phyloP scores from a whole-genome alignment of 2,113 vertebrate genomes.

The Marmota monax region DNA sequence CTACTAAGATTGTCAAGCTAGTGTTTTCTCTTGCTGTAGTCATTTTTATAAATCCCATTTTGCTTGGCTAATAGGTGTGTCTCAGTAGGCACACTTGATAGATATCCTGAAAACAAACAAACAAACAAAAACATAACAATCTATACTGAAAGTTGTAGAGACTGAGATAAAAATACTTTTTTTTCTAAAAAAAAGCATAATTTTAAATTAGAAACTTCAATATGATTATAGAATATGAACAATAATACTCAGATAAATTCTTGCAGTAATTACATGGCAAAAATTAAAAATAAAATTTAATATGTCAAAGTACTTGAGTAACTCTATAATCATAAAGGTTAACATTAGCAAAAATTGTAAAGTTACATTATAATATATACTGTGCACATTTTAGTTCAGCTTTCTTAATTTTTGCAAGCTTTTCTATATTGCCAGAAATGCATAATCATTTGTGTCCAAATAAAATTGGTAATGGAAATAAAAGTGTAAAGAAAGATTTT shows the following conservation, averaged over 20 bases:
- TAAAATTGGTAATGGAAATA: neutral
- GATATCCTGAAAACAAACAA: conserved; percentile 23
- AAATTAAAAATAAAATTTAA: neutral
- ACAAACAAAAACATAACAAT: neutral
- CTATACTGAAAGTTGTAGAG: neutral
- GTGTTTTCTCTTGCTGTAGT: neutral
- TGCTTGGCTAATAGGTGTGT: neutral
- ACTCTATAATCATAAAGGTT: neutral
- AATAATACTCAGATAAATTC: neutral
- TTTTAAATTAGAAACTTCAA: neutral
- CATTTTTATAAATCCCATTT: neutral
- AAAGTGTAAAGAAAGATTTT: neutral
- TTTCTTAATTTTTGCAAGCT: neutral
- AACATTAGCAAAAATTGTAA: neutral
- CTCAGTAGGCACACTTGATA: neutral
- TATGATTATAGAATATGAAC: neutral
- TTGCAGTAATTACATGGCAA: neutral
- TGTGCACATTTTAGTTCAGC: neutral
- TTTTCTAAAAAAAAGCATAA: neutral
- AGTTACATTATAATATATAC: neutral
- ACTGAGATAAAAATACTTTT: neutral
- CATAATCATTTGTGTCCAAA: neutral
- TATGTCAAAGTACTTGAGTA: neutral
- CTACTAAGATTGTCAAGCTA: neutral
- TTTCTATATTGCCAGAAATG: neutral